Evolutionary conservation across 2,888 invertebrate genomes (phyloP), one percentile per base, ranked within the genome.

Genomic region (Acanthopleura granulata): DNA sequence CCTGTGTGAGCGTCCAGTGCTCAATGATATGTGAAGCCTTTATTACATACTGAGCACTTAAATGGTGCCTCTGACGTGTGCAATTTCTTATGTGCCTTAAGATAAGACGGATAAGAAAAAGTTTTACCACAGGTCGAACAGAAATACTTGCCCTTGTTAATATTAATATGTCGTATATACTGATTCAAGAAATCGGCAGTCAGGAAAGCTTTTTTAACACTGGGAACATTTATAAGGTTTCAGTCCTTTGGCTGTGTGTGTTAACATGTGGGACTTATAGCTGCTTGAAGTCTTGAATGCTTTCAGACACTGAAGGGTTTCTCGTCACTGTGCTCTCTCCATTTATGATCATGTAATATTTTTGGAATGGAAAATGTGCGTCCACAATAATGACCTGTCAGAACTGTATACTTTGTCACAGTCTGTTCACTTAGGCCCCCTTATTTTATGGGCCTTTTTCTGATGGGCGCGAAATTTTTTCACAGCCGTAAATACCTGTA

Each of bases 121-220:
- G 75, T 74, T 76, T 88, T 88, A 1, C 85, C 84, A 80, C 88
- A 88, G 12, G 81, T 76, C 22, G 79, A 74, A 74, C 88, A 88
- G 0, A 76, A 71, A 73, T 80, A 86, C 49, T 80, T 81, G 69
- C 83, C 83, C 50, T 76, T 79, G 0, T 79, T 78, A 0, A 79
- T 77, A 74, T 88, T 88, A n/a, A 84, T 81, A 1, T 85, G 87
- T 50, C 82, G 79, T n/a, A 82, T 75, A 74, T 89, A 88, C 40
- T 81, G 83, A 73, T 88, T 88, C 11, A 89, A 82, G 77, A 88
- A 88, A 40, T 82, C 83, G 3, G 85, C 77, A 0, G 87, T 87
- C 15, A 88, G 83, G 74, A 88, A 89, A 0, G 87, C 84, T 78
- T 88, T n/a, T 88, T 6, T 79, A 79, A 76, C 89, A 89, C 57